These are phyloP conservation scores for Riparia riparia DNA, from an alignment of 2,113 vertebrate genomes.

Conservation along the genomic window DNA sequence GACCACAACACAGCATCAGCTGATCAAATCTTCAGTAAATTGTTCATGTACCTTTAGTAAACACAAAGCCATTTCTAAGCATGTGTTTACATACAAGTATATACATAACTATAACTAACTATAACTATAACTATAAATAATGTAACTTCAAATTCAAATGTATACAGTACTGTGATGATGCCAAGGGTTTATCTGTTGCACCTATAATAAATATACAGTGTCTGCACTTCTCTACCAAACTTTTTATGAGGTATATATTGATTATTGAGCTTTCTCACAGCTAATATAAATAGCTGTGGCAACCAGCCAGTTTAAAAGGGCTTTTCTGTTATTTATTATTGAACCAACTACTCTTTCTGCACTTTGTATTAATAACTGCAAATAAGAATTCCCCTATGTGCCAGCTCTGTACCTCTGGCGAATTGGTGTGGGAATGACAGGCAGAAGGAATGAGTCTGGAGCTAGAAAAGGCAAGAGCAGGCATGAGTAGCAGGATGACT, in stretches of 20 bases:
- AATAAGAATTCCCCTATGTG: neutral
- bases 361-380: neutral
- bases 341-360: neutral
- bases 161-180: neutral
- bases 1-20: neutral
- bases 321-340: neutral
- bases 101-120: neutral
- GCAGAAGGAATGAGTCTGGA: neutral
- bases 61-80: neutral
- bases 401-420: neutral
- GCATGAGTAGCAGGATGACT: neutral
- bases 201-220: neutral
- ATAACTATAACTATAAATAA: neutral
- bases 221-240: neutral
- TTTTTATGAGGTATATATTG: neutral
- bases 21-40: neutral
- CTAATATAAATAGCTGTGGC: neutral
- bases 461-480: neutral
- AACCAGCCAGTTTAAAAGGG: neutral
- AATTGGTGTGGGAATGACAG: neutral
- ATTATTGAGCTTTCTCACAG: neutral
- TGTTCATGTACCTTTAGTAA: neutral
- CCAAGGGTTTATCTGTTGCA: neutral
- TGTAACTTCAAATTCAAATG: neutral
- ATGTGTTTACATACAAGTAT: neutral